Percentiles rank a stretch among this genome's conserved stretches.
phyloP scores from a whole-genome alignment of 1,140 invertebrate species.

The Zaprionus capensis region DNA sequence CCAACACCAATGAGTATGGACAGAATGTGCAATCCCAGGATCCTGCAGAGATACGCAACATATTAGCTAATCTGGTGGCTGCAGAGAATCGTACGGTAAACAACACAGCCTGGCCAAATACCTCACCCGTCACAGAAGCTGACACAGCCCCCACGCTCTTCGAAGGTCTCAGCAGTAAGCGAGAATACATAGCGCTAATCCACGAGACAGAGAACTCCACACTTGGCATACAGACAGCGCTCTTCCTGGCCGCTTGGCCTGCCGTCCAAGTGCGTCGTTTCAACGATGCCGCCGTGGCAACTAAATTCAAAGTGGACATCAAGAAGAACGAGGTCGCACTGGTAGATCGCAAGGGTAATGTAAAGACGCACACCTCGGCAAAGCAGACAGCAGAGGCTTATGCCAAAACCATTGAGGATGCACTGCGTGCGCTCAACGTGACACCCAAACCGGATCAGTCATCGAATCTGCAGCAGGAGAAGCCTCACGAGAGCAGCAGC shows the following conservation, averaged over 20 bases:
- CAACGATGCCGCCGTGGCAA: constrained; percentile 50
- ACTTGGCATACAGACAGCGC: constrained; percentile 78
- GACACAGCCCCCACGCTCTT: constrained; percentile 81
- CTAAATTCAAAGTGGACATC: constrained; percentile 64
- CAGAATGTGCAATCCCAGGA: constrained; percentile 84
- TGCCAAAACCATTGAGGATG: constrained; percentile 52
- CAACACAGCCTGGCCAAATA: constrained; percentile 71
- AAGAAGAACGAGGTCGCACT: constrained; percentile 44
- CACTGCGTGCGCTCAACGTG: constrained; percentile 69
- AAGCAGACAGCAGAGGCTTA: constrained; percentile 37
- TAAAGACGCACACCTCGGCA: constrained; percentile 12
- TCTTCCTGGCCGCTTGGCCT: constrained; percentile 65
- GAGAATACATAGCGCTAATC: constrained; percentile 80
- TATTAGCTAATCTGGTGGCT: constrained; percentile 56
- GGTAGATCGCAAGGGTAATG: constrained; percentile 54
- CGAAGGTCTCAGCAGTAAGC: constrained; percentile 81
- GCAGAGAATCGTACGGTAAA: constrained; percentile 70
- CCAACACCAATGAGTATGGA: constrained; percentile 86
- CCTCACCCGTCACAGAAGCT: constrained; percentile 47
- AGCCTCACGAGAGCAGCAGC: neutral
- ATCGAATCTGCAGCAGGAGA: neutral
- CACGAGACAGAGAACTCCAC: constrained; percentile 82
- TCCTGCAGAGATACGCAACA: constrained; percentile 83
- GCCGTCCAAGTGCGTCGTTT: constrained; percentile 65
- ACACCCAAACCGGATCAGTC: constrained; percentile 62